Base-by-base conservation (phyloP, 1,140 invertebrate species). In the Megalopta genalis region DNA sequence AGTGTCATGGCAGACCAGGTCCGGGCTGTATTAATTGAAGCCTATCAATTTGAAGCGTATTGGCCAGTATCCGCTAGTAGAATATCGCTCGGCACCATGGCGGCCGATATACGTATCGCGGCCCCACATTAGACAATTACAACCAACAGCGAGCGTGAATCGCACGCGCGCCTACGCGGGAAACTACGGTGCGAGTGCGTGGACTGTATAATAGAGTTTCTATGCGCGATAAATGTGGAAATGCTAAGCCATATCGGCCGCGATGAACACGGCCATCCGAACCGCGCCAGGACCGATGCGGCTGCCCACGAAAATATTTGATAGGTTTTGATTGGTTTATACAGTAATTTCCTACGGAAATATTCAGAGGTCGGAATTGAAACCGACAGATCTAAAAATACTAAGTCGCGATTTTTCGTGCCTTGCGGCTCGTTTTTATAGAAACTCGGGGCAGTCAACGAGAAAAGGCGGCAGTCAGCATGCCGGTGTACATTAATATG, bases 21-120 rank as follows among this genome's bases (percentile, higher is more conserved):
- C 27, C 68, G 63, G 27, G 75, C 82, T 83, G 83, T 89, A 91
- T 91, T 90, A 91, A 91, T 90, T 88, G 90, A 90, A 90, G 86
- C 83, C 87, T 88, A 90, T 90, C 88, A 90, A 89, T 90, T 89
- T 82, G 84, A 84, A 82, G 81, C 86, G 80, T 87, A 90, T 88
- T 88, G 88, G 42, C 77, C 76, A 27, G 57, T 81, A 87, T 84
- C 82, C 78, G 63, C 74, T 70, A 69, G n/a, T 54, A 63, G 83
- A 82, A 85, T 85, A 85, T 80, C 75, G 69, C 57, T 14, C 65
- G 23, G 64, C 54, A 42, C 63, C 42, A 46, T 46, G 42, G 42
- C 42, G 42, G 42, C 27, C 60, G 37, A 64, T 82, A 85, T 68
- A 69, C 65, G 49, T 60, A 74, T 54, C 60, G n/a, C 16, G 62